Evolutionary conservation across 2,888 invertebrate species (phyloP).

Genomic region (Drosophila hamatofila): DNA sequence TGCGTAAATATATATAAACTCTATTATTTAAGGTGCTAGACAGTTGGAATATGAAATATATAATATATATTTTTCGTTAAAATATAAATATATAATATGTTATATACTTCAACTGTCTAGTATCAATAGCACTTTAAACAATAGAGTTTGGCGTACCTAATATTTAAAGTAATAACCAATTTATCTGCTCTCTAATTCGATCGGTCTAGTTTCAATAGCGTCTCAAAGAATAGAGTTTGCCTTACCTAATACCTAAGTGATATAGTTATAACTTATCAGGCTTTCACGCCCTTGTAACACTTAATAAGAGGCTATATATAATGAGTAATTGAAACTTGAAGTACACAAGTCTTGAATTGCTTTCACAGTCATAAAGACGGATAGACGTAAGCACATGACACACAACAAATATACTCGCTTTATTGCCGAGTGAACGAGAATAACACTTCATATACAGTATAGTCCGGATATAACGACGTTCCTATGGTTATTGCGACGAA

Average conservation of each 20-base stretch:
- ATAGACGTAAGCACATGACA: background rate
- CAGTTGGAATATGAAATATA: too few species aligned
- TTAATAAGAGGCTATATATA: background rate
- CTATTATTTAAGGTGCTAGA: too few species aligned
- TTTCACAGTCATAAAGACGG: background rate
- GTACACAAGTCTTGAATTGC: background rate
- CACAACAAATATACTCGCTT: background rate
- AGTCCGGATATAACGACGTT: too few species aligned
- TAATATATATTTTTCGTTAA: too few species aligned
- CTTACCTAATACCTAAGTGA: background rate
- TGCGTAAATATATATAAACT: background rate
- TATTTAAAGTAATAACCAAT: too few species aligned
- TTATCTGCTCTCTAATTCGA: too few species aligned
- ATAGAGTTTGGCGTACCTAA: background rate
- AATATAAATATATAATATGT: too few species aligned
- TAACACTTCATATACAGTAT: background rate
- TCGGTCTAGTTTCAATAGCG: background rate
- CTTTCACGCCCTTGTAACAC: background rate
- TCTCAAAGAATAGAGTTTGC: background rate
- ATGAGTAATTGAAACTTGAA: background rate
- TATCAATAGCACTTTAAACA: background rate
- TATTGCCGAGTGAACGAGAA: background rate
- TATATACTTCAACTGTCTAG: background rate
- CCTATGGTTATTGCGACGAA: too few species aligned
- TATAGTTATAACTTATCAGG: too few species aligned